Conservation (phyloP, 2,113 vertebrate species). For the Pseudopipra pipra region DNA sequence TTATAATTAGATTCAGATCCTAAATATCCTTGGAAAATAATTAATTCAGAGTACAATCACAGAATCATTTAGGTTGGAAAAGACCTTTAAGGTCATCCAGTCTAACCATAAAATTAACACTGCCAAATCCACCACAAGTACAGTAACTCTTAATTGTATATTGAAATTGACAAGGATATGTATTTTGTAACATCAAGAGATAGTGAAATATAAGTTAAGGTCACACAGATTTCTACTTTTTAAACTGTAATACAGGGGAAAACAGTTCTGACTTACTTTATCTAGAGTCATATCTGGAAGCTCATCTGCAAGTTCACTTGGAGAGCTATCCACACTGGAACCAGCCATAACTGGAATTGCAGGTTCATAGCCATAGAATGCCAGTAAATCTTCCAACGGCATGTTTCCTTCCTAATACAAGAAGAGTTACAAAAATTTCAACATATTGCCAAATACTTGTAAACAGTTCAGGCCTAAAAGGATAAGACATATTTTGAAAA, state of each 20-base stretch:
- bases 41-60: neutral
- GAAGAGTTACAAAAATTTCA: conserved; percentile 15
- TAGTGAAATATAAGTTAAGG: neutral
- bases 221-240: neutral
- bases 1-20: neutral
- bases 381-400: conserved; percentile 93
- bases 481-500: neutral
- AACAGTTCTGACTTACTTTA: conserved; percentile 79
- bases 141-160: neutral
- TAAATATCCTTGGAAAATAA: neutral
- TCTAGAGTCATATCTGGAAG: conserved; percentile 98
- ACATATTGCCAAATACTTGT: neutral
- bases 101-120: neutral
- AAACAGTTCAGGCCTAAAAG: neutral
- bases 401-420: conserved; percentile 90
- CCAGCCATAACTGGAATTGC: conserved; percentile 79
- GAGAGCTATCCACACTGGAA: conserved; percentile 92
- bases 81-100: neutral
- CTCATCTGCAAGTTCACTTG: conserved; percentile 93
- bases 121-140: neutral
- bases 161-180: neutral
- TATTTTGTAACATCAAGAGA: neutral
- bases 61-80: too few species aligned
- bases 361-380: conserved; percentile 94
- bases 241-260: neutral